phyloP scores from a whole-genome alignment of 2,113 vertebrate species.

The Salvator merianae region DNA sequence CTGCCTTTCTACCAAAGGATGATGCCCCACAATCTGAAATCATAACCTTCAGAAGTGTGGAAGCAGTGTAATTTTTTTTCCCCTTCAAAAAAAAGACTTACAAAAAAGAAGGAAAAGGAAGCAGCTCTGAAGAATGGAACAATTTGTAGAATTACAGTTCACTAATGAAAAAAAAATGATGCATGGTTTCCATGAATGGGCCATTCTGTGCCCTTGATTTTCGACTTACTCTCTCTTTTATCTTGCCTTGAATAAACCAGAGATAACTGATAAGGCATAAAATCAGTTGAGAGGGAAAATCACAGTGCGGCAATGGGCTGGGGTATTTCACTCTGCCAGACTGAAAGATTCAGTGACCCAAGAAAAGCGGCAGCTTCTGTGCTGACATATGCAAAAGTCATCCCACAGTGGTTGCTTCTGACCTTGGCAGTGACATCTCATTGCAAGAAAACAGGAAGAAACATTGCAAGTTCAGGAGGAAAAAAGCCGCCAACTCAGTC shows the following conservation, averaged over 20 bases:
- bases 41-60: too few species aligned
- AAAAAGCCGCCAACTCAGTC: background rate
- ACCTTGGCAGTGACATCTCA: background rate
- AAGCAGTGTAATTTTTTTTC: too few species aligned
- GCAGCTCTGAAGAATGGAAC: too few species aligned
- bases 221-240: background rate
- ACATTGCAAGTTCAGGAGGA: background rate
- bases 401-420: background rate
- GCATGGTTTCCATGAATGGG: background rate
- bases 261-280: slow-evolving; percentile 13
- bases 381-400: background rate
- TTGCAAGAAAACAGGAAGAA: background rate
- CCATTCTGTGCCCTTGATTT: background rate
- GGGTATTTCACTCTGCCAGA: background rate
- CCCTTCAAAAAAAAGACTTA: too few species aligned
- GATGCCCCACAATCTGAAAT: too few species aligned
- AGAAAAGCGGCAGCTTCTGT: background rate
- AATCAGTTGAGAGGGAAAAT: slow-evolving; percentile 9
- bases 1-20: background rate
- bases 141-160: too few species aligned
- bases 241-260: slow-evolving; percentile 13
- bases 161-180: background rate
- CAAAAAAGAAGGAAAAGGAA: too few species aligned
- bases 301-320: background rate
- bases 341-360: background rate